These are phyloP conservation scores for Gadus macrocephalus DNA, from an alignment of 2,113 vertebrate genomes.

Conservation along the genomic window DNA sequence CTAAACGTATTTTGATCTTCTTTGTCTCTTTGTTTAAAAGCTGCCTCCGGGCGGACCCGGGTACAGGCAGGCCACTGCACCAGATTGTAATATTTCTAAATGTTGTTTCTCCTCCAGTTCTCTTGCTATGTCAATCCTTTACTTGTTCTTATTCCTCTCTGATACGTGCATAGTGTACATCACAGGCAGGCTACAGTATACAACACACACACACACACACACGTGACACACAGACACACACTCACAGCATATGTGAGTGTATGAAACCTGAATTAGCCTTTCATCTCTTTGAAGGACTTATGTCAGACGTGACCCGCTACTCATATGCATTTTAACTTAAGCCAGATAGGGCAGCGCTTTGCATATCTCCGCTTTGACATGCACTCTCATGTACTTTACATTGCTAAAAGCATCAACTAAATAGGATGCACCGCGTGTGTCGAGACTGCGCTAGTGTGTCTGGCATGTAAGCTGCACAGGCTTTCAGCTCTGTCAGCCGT, in stretches of 20 bases:
- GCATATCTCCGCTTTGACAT: constrained; percentile 21
- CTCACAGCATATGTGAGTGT: neutral
- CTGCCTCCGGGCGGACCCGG: too few relatives aligned
- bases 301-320: constrained; percentile 19
- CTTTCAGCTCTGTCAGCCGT: constrained; percentile 44
- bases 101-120: neutral
- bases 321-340: constrained; percentile 39
- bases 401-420: constrained; percentile 48
- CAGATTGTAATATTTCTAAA: too few relatives aligned
- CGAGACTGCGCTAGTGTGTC: neutral
- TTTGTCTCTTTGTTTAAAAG: too few relatives aligned
- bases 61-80: too few relatives aligned
- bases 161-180: neutral
- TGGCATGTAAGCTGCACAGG: constrained; percentile 35
- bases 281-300: constrained; percentile 24
- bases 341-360: constrained; percentile 17
- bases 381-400: constrained; percentile 44
- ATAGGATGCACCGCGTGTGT: constrained; percentile 32
- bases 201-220: constrained; percentile 9
- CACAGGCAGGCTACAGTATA: neutral
- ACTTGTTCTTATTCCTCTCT: neutral
- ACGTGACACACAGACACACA: constrained; percentile 3
- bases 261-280: constrained; percentile 2
- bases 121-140: neutral
- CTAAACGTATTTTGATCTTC: too few relatives aligned